phyloP scores from a whole-genome alignment of 2,888 invertebrate genomes.

The Copidosoma aretas region DNA sequence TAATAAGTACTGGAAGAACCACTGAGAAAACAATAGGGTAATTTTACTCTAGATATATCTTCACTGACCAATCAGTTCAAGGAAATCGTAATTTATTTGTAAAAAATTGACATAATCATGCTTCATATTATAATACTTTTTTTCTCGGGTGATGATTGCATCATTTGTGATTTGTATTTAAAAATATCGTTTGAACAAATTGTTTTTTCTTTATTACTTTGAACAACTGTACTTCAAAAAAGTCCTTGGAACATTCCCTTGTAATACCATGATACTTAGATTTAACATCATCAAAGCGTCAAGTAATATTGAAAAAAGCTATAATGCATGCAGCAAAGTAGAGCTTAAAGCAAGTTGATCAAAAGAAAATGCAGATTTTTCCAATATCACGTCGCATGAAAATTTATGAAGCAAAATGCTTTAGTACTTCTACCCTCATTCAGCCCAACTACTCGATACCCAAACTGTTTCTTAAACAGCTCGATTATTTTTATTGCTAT shows the following conservation, averaged over 20 bases:
- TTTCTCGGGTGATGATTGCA: no score
- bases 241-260: neutral
- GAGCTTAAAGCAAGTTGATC: constrained; percentile 14
- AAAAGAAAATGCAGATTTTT: constrained; percentile 39
- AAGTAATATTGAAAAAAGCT: neutral
- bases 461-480: neutral
- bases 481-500: no score
- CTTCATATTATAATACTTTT: no score
- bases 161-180: no score
- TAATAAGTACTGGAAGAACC: no score
- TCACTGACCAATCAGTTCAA: no score
- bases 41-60: no score
- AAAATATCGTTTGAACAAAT: neutral
- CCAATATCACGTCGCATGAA: constrained; percentile 33
- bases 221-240: constrained; percentile 11
- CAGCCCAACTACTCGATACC: neutral
- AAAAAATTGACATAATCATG: no score
- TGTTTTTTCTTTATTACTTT: constrained; percentile 4
- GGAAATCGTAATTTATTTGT: no score
- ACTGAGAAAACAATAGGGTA: no score
- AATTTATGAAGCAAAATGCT: constrained; percentile 30
- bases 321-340: no score
- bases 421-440: neutral
- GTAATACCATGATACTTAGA: neutral
- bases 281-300: neutral